Base-by-base conservation (phyloP, 64 coral and sea anemone species). In the Acropora tenuis region DNA sequence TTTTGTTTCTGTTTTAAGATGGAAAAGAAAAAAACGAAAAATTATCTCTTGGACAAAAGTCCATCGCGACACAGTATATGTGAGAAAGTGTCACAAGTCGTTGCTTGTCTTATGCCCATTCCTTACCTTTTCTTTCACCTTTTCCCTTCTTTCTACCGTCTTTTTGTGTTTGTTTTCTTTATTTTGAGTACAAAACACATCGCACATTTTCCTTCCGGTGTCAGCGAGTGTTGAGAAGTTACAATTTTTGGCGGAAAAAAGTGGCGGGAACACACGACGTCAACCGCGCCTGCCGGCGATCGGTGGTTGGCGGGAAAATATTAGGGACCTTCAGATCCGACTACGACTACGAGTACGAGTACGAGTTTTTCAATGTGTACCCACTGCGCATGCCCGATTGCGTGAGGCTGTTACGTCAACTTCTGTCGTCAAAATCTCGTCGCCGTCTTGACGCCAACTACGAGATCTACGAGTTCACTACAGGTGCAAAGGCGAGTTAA, bases 1-100 rank as follows among this genome's bases (percentile, higher is more conserved):
- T 66, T 48, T 18, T 30, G 82, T 85, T 72, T 85, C 82, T 85
- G 55, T 45, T 59, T 17, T 60, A 30, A 30, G 30, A 30, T 76
- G 71, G 8, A 7, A 81, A 58, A 8, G 30, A 60, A 60, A 61
- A 3, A 43, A 81, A 78, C 61, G 17, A 2, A 17, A 17, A 30
- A 30, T 30, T 30, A 30, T 30, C 30, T 30, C 30, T 30, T 30
- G 4, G 5, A 40, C 3, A 71, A 20, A 40, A 71, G 3, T 20
- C 13, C 6, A 2, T 15, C 9, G 18, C 68, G 6, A 3, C 12
- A 71, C 13, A 30, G 40, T 30, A 40, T 6, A 20, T 6, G 20
- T 71, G 18, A 30, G 30, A 30, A 30, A 30, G 30, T 30, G 30
- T 30, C 30, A 30, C 30, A 30, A 30, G 30, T 30, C 30, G 10